Base-by-base conservation (phyloP, 2,888 invertebrate genomes). In the Tromatobia lineatoria region DNA sequence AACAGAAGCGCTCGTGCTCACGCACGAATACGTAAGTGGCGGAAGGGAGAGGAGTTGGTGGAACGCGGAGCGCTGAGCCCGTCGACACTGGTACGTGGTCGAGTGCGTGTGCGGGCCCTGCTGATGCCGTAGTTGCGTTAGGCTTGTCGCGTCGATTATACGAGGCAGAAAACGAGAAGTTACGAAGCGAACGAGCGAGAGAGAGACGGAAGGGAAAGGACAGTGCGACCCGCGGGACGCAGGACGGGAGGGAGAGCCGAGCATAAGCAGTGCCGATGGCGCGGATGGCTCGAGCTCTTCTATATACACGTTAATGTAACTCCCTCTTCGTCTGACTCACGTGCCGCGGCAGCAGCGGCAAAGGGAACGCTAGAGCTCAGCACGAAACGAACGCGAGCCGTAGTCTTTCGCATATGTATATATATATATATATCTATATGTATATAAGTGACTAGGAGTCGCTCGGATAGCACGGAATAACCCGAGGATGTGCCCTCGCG, bases 241-340 rank as follows among this genome's bases (percentile, higher is more conserved):
- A 45, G 75, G 69, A 66, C 23, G 29, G 64, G 23, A 83, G 50
- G 80, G 82, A 20, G 64, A 42, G 74, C 86, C 86, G 85, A 88
- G 85, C 82, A 85, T 86, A 77, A 89, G 87, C 87, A 88, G 82
- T 81, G 59, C 88, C 78, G 89, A 87, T 80, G 90, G 88, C 89
- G 89, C 64, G 64, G 64, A 42, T 66, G 42, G 42, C 42, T 66
- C 64, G 42, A 66, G 64, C 64, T 42, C 64, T 66, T 38, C 42
- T 66, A 57, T 25, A 50, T 18, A 25, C 25, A 23, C 54, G 54
- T 54, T 52, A 52, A 52, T 52, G 52, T 20, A 18, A 7, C 18
- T 52, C 10, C 15, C 42, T 61, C 61, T 61, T 20, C 20, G 38
- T 64, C 42, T 64, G 34, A 1, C 42, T 64, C 42, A 25, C 42